Evolutionary conservation across 2,113 vertebrate species (phyloP).

Genomic region (Bos taurus): ARS-UCD2.0 NC_037331.1:31710001-31710500

Average conservation of each 20-base stretch:
- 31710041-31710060: not conserved
- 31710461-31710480: not conserved
- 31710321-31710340: not conserved
- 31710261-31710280: not conserved
- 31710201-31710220: not conserved
- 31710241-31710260: not conserved
- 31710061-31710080: not conserved
- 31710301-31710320: not conserved
- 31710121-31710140: not conserved
- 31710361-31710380: not conserved
- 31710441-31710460: not conserved
- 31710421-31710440: not conserved
- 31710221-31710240: not conserved
- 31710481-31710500: not conserved
- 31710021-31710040: not conserved
- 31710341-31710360: not conserved
- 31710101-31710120: not conserved
- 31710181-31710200: not conserved
- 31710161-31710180: not conserved
- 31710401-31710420: not conserved
- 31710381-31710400: not conserved
- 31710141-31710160: no score
- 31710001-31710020: constrained; percentile 60
- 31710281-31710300: not conserved
- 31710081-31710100: not conserved